A percentile compares a stretch with the other conserved stretches of the same genome.
Evolutionary conservation across 2,888 invertebrate genomes (phyloP).

Genomic region (Pristionchus arcanus): DNA sequence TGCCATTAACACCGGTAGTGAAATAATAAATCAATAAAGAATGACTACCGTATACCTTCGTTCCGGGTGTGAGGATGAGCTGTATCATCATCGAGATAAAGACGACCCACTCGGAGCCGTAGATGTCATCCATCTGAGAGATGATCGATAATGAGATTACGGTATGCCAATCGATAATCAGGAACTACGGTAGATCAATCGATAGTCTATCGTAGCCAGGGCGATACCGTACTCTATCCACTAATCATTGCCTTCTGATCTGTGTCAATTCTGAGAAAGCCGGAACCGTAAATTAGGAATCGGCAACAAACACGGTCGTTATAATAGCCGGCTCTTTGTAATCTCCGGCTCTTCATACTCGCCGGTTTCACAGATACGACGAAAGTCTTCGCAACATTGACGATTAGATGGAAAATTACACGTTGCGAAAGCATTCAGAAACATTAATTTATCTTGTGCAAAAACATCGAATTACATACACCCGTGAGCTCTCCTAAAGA

Average conservation of each 20-base stretch:
- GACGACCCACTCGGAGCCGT: conserved; percentile 73
- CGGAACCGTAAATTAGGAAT: neutral
- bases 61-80: conserved; percentile 72
- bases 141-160: neutral
- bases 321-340: neutral
- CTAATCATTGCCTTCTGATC: too few species aligned
- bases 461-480: conserved; percentile 60
- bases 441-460: neutral
- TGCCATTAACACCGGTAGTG: neutral
- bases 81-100: conserved; percentile 70
- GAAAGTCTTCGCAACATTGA: neutral
- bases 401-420: neutral
- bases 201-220: too few species aligned
- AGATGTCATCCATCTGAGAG: conserved; percentile 65
- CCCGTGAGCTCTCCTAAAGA: conserved; percentile 47
- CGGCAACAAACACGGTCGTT: neutral
- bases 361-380: conserved; percentile 14
- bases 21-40: conserved; percentile 72
- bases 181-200: neutral
- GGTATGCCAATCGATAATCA: neutral
- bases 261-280: neutral
- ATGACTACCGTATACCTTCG: conserved; percentile 97
- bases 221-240: too few species aligned
- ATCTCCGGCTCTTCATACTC: neutral
- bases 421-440: neutral